A percentile compares a stretch with the other conserved stretches of the same genome.
Evolutionary conservation across 1,140 invertebrate species (phyloP).

Genomic region (Eumaeus atala): DNA sequence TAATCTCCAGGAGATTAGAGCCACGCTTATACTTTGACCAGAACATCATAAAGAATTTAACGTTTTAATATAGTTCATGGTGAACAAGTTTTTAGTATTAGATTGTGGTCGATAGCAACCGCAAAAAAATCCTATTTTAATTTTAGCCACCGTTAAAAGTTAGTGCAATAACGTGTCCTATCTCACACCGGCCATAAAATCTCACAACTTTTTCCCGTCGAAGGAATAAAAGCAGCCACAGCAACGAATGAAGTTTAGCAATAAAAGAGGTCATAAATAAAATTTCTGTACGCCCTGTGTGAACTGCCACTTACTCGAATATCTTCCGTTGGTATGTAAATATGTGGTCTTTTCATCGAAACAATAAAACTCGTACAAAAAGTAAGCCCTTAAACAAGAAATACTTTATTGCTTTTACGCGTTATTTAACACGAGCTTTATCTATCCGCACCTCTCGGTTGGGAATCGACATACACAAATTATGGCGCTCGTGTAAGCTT

Average conservation of each 20-base stretch:
- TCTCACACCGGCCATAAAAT: conserved; percentile 71
- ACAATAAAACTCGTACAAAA: conserved; percentile 34
- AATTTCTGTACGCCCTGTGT: conserved; percentile 58
- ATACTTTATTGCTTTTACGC: conserved; percentile 45
- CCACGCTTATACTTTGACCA: too few relatives aligned
- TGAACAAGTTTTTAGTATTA: too few relatives aligned
- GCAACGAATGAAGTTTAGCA: conserved; percentile 70
- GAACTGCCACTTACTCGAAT: conserved; percentile 53
- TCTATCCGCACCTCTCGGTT: conserved; percentile 32
- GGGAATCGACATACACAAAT: conserved; percentile 37
- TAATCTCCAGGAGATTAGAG: too few relatives aligned
- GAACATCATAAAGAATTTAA: neutral
- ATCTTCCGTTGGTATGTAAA: conserved; percentile 41
- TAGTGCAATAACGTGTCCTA: conserved; percentile 71
- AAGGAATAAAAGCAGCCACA: conserved; percentile 69
- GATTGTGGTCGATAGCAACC: conserved; percentile 33
- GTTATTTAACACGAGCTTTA: conserved; percentile 49
- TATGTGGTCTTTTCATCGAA: conserved; percentile 22
- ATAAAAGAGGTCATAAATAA: conserved; percentile 72
- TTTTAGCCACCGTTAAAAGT: conserved; percentile 53
- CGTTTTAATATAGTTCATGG: too few relatives aligned
- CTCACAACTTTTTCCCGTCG: conserved; percentile 68
- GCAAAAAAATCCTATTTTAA: conserved; percentile 69
- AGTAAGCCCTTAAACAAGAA: conserved; percentile 30
- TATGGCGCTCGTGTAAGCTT: conserved; percentile 34